phyloP scores from a whole-genome alignment of 2,113 vertebrate genomes.

The Promerops cafer region DNA sequence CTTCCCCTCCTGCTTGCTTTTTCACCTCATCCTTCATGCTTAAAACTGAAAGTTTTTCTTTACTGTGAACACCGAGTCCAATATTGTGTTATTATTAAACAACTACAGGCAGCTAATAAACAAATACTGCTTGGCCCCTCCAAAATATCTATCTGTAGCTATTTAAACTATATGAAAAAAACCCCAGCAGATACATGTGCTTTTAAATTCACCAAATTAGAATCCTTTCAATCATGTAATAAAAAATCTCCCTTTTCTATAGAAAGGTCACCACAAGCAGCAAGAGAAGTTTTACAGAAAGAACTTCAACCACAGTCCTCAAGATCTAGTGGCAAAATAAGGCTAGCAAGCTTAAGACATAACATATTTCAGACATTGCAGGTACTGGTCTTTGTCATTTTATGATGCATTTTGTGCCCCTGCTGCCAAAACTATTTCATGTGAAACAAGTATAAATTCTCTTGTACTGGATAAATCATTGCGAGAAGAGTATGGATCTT shows the following conservation, averaged over 20 bases:
- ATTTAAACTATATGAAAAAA: background rate
- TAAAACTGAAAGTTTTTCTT: background rate
- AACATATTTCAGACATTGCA: background rate
- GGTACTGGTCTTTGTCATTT: background rate
- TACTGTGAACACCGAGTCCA: background rate
- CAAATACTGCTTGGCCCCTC: fast-evolving
- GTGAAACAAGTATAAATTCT: background rate
- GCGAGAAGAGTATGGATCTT: background rate
- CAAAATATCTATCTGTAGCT: background rate
- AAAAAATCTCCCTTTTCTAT: background rate
- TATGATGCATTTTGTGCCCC: background rate
- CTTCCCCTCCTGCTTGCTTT: background rate
- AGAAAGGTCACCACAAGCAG: background rate
- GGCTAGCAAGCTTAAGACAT: background rate
- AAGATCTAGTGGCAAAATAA: background rate
- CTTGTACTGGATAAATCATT: background rate
- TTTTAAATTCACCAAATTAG: background rate
- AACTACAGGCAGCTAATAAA: background rate
- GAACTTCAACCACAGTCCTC: background rate
- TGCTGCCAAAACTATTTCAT: background rate
- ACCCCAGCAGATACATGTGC: fast-evolving
- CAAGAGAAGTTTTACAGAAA: background rate
- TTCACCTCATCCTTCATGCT: background rate
- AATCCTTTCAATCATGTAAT: background rate
- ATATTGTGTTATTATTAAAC: background rate